A percentile compares a stretch with the other conserved stretches of the same genome.
Conservation (phyloP, 2,113 vertebrate species). For the Nesogale talazaci region DNA sequence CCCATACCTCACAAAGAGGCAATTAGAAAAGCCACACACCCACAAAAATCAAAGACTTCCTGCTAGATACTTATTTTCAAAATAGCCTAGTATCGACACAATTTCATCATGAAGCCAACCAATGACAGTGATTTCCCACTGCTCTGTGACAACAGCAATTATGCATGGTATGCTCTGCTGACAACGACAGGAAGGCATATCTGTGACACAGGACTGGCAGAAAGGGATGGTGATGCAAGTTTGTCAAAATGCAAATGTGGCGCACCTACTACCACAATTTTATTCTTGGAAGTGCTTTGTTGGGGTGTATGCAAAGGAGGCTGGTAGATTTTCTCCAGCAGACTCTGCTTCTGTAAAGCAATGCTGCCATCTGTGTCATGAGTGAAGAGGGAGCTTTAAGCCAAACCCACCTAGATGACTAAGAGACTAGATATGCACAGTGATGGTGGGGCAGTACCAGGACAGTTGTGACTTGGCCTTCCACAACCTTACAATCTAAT, state of each 20-base stretch:
- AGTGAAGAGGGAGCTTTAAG: not conserved
- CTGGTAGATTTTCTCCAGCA: not conserved
- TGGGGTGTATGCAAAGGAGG: not conserved
- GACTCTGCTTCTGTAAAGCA: too few relatives aligned
- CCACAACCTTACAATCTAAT: not conserved
- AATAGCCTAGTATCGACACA: not conserved
- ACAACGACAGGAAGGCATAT: not conserved
- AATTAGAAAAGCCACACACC: not conserved
- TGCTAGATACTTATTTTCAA: not conserved
- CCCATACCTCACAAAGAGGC: not conserved
- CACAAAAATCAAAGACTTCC: not conserved
- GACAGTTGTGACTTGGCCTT: not conserved
- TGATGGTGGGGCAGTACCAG: not conserved
- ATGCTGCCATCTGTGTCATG: accelerated
- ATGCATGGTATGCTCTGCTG: not conserved
- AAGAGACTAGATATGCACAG: too few relatives aligned
- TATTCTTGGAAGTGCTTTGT: accelerated
- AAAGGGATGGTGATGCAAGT: not conserved
- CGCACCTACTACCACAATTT: accelerated
- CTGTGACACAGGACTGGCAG: not conserved
- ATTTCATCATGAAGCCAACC: not conserved
- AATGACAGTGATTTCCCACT: not conserved
- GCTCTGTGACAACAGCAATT: accelerated
- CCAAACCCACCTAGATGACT: not conserved
- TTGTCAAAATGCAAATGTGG: not conserved